Conservation (phyloP, 30 jellyfish, hydroid and myxozoan genomes). For the Morbakka virulenta region DNA sequence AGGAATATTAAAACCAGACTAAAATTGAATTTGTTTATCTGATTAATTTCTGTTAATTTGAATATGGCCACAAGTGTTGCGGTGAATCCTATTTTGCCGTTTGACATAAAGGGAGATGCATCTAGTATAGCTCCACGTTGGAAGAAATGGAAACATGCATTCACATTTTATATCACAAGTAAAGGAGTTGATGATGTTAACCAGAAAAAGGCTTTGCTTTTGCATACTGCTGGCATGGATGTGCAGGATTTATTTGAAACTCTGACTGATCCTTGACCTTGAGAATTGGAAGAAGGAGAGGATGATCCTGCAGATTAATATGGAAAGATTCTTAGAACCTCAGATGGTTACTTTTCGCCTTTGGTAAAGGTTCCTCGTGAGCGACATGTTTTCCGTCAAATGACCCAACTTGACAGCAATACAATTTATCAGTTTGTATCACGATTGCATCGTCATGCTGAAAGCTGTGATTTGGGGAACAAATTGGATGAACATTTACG, state of each 20-base stretch:
- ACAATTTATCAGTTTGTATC: conserved; percentile 32
- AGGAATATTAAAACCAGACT: too few species aligned
- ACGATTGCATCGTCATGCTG: conserved; percentile 24
- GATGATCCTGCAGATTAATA: neutral
- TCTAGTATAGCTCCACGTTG: conserved; percentile 46
- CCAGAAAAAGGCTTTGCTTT: conserved; percentile 50
- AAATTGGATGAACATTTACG: conserved; percentile 23
- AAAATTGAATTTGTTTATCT: too few species aligned
- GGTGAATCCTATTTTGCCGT: conserved; percentile 26
- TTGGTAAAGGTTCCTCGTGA: conserved; percentile 23
- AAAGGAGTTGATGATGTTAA: conserved; percentile 22
- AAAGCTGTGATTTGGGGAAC: conserved; percentile 29
- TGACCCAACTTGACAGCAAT: conserved; percentile 3
- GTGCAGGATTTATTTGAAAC: neutral
- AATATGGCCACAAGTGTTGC: too few species aligned
- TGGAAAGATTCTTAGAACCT: neutral
- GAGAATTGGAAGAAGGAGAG: too few species aligned
- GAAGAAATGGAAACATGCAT: conserved; percentile 64
- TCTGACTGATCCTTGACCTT: neutral
- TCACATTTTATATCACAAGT: conserved; percentile 32
- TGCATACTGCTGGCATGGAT: conserved; percentile 50
- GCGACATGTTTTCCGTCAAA: conserved; percentile 10
- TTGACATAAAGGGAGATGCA: conserved; percentile 52
- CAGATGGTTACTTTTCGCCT: conserved; percentile 34
- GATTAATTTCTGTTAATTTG: too few species aligned